Evolutionary conservation across 2,888 invertebrate genomes (phyloP), one percentile per base, ranked within the genome.

Genomic region (Miltochrista miniata): DNA sequence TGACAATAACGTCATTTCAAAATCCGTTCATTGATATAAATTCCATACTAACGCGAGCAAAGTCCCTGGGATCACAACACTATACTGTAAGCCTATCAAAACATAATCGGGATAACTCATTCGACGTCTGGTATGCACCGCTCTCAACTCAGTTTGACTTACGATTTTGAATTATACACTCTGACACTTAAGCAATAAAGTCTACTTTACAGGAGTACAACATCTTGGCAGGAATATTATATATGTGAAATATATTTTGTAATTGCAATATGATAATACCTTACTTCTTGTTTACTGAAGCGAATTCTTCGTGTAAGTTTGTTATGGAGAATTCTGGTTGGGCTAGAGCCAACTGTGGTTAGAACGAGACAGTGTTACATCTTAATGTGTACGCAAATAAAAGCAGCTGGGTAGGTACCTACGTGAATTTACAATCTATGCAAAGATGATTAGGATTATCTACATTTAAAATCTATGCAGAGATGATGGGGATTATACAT

Each of bases 21-120:
- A 59, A 61, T 68, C 67, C 74, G 73, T 79, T 79, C 79, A 82
- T 78, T 77, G 74, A 80, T 74, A 78, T 80, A 85, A 82, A 85
- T 83, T 81, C 75, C 64, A 55, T 54, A 38, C 65, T 76, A 78
- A 82, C 61, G 39, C 56, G 51, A 44, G 63, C 74, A 70, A 81
- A 84, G 78, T 80, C 84, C 78, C 59, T 55, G 61, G 73, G 76
- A 84, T 86, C 87, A 84, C 80, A 87, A 85, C 85, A 84, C 75
- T 74, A 70, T 66, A 72, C 77, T 61, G 74, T 72, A 74, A 74
- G 76, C 78, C 80, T 79, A 85, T 85, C 86, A 87, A 83, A 87
- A 87, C 81, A 87, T 72, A 72, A 79, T 75, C 70, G 70, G 76
- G 73, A 82, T 85, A 79, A 78, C 71, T 70, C 70, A 74, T 76